Percentiles rank a stretch among this genome's conserved stretches.
phyloP scores from a whole-genome alignment of 2,113 vertebrate genomes.

The Atlantisia rogersi region DNA sequence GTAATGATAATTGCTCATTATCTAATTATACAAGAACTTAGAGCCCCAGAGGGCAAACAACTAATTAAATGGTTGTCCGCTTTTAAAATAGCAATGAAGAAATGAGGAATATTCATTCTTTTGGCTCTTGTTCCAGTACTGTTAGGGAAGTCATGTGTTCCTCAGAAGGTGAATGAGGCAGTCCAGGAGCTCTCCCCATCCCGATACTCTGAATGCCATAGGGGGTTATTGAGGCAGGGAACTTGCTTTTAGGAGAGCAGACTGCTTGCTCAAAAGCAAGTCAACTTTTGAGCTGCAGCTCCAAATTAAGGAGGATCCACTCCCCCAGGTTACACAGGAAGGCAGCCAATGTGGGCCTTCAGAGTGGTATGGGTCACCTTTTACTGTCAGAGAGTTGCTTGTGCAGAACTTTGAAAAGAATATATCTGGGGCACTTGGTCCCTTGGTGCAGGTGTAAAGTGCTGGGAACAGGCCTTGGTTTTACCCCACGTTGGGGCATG shows the following conservation, averaged over 20 bases:
- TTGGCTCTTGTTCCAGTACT: not conserved
- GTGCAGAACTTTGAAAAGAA: not conserved
- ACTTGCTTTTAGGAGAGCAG: not conserved
- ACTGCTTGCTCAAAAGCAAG: not conserved
- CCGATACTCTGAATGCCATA: not conserved
- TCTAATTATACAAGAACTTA: slow-evolving; percentile 33
- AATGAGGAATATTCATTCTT: not conserved
- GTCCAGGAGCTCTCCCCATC: not conserved
- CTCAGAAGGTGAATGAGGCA: not conserved
- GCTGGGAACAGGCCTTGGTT: not conserved
- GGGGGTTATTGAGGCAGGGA: not conserved
- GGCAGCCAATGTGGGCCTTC: not conserved
- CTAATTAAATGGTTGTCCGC: not conserved
- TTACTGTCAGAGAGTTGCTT: not conserved
- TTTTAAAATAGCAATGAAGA: not conserved
- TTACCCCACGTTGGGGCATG: not conserved
- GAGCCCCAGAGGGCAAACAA: not conserved
- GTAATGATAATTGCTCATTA: slow-evolving; percentile 26
- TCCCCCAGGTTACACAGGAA: not conserved
- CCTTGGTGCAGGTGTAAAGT: not conserved
- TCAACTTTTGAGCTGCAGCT: not conserved
- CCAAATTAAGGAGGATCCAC: not conserved
- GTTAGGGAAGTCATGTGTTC: not conserved
- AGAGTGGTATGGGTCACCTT: not conserved
- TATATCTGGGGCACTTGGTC: not conserved